Percentiles rank a stretch among this genome's conserved stretches.
phyloP scores from a whole-genome alignment of 2,113 vertebrate genomes.

The Pterocles gutturalis region DNA sequence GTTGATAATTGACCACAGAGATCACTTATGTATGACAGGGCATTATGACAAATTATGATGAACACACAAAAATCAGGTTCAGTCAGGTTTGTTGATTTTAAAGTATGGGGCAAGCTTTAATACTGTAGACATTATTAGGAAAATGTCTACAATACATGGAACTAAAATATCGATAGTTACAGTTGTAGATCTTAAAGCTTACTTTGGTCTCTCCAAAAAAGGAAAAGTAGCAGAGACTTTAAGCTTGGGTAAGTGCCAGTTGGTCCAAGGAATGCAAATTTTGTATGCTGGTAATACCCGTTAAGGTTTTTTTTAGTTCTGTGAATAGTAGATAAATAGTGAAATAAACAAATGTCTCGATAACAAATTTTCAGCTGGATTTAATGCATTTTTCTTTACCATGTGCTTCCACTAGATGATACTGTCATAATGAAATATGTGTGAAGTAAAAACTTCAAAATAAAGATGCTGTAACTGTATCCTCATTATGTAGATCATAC shows the following conservation, averaged over 20 bases:
- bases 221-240: constrained; percentile 22
- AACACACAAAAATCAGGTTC: fast-evolving
- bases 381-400: not conserved
- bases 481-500: not conserved
- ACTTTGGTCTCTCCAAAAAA: constrained; percentile 31
- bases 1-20: not conserved
- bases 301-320: not conserved
- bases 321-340: constrained; percentile 10
- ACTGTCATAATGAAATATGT: not conserved
- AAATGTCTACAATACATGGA: not conserved
- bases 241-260: constrained; percentile 2
- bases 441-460: not conserved
- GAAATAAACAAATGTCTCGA: not conserved
- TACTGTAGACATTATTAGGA: not conserved
- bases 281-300: not conserved
- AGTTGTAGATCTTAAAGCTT: not conserved
- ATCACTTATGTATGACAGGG: fast-evolving
- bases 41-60: fast-evolving
- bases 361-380: not conserved
- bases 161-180: not conserved
- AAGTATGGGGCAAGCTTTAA: not conserved
- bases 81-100: not conserved
- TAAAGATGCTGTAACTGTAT: not conserved
- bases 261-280: not conserved
- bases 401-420: not conserved